phyloP scores from a whole-genome alignment of 2,113 vertebrate species.

The Mirounga angustirostris region DNA sequence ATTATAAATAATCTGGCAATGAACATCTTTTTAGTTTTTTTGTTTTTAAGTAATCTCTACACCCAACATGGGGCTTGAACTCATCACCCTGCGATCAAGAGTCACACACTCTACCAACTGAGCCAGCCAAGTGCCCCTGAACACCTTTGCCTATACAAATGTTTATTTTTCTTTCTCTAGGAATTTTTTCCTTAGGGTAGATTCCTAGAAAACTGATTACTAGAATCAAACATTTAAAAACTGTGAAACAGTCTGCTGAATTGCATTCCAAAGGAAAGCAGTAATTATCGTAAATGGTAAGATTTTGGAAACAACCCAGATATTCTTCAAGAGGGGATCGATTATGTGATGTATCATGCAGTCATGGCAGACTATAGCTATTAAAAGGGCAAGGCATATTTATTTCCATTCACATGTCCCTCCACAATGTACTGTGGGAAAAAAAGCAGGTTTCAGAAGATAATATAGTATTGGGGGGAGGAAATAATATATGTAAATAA shows the following conservation, averaged over 20 bases:
- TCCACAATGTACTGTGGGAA: fast-evolving
- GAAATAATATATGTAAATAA: not conserved
- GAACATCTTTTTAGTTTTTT: not conserved
- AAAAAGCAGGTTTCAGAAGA: not conserved
- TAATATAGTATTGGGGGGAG: not conserved
- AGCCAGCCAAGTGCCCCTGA: not conserved
- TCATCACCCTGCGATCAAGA: not conserved
- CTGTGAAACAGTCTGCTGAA: not conserved
- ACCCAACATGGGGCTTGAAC: not conserved
- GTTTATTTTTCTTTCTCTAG: not conserved
- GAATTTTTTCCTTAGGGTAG: not conserved
- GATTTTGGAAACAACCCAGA: constrained; percentile 12
- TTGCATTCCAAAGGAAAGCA: not conserved
- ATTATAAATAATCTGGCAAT: constrained; percentile 15
- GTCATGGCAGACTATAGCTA: not conserved
- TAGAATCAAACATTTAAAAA: not conserved
- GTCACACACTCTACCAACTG: not conserved
- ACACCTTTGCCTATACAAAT: not conserved
- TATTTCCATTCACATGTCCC: not conserved
- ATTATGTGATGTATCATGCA: not conserved
- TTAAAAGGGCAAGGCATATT: not conserved
- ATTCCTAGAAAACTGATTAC: constrained; percentile 8
- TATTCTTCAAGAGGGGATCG: not conserved
- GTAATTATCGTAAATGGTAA: not conserved
- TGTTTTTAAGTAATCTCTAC: not conserved